Evolutionary conservation across 1,140 invertebrate species (phyloP).

Genomic region (Schlechtendalia chinensis): DNA sequence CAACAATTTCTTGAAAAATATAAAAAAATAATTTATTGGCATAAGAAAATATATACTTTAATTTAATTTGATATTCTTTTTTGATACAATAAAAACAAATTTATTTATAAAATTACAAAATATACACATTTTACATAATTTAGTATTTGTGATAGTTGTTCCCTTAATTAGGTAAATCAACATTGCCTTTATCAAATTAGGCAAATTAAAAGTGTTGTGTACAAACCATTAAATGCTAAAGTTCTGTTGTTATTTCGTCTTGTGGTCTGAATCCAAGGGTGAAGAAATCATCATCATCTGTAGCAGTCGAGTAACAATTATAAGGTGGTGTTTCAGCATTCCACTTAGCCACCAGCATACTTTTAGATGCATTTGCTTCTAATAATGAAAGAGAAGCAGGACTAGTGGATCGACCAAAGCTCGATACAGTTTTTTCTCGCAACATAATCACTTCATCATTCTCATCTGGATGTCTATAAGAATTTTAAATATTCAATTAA

Average conservation of each 20-base stretch:
- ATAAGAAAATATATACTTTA: constrained; percentile 15
- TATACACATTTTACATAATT: constrained; percentile 10
- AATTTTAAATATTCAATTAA: not conserved
- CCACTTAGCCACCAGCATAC: constrained; percentile 61
- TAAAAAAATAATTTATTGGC: constrained; percentile 32
- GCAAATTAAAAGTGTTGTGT: constrained; percentile 22
- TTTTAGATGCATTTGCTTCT: constrained; percentile 42
- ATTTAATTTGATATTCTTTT: constrained; percentile 29
- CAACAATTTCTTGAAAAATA: constrained; percentile 2
- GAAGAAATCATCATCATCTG: constrained; percentile 67
- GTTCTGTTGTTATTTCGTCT: constrained; percentile 75
- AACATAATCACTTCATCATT: constrained; percentile 46
- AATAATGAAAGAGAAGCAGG: constrained; percentile 40
- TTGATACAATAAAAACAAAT: constrained; percentile 38
- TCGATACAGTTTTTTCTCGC: constrained; percentile 36
- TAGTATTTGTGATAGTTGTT: constrained; percentile 25
- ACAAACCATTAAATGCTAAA: constrained; percentile 58
- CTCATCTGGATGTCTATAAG: constrained; percentile 29
- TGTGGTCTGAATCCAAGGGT: constrained; percentile 72
- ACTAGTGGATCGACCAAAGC: constrained; percentile 48
- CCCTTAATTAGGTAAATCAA: not conserved
- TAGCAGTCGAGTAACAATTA: constrained; percentile 51
- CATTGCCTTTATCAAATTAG: not conserved
- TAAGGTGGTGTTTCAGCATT: constrained; percentile 63
- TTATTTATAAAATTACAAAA: constrained; percentile 18